Conservation (phyloP, 2,113 vertebrate genomes). For the Myodes glareolus region DNA sequence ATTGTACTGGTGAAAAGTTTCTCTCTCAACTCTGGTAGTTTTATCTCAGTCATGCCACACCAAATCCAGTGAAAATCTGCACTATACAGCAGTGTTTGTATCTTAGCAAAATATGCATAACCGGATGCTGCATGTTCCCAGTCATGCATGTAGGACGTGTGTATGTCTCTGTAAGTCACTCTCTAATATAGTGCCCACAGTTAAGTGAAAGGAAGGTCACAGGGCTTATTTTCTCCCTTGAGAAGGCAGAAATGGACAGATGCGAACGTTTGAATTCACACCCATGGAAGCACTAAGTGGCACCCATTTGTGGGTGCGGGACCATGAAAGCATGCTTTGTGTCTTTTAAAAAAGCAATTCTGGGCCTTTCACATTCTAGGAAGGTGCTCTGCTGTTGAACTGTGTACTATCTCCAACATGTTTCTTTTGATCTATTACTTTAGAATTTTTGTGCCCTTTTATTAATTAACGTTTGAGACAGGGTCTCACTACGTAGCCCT, state of each 20-base stretch:
- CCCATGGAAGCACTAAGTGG: background rate
- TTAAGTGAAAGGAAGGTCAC: background rate
- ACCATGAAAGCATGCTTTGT: background rate
- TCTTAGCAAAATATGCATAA: no score
- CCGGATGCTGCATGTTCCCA: background rate
- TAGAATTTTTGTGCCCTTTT: background rate
- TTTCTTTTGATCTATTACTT: constrained; percentile 9
- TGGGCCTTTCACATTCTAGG: background rate
- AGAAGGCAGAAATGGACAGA: background rate
- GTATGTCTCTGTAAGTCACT: background rate
- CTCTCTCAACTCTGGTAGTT: background rate
- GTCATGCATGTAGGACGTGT: background rate
- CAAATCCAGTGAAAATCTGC: background rate
- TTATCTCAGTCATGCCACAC: background rate
- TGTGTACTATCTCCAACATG: background rate
- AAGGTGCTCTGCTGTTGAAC: background rate
- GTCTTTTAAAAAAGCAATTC: background rate
- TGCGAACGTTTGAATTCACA: background rate
- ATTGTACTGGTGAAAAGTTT: background rate
- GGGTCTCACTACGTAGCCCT: background rate
- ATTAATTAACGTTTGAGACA: background rate
- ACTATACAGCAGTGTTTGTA: background rate
- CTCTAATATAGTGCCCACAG: background rate
- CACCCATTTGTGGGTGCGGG: background rate
- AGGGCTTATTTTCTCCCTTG: constrained; percentile 7